phyloP scores from a whole-genome alignment of 2,888 invertebrate species.

The Pollenia angustigena region DNA sequence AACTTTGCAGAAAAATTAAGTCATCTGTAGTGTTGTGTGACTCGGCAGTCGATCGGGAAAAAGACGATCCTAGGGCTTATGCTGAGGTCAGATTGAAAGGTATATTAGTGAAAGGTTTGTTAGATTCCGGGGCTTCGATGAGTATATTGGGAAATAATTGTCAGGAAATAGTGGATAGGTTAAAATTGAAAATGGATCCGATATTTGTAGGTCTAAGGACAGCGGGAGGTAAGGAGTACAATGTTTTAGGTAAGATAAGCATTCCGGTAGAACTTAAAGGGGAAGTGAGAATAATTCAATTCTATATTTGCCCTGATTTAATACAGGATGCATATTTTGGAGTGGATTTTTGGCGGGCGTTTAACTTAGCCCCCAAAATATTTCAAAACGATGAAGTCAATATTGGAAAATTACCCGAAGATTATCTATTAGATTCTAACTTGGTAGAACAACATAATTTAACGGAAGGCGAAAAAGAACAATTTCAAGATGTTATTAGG shows the following conservation, averaged over 20 bases:
- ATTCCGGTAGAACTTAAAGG: too few relatives aligned
- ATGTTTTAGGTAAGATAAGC: too few relatives aligned
- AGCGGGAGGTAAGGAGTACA: too few relatives aligned
- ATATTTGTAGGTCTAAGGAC: conserved; percentile 15
- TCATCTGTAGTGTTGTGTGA: too few relatives aligned
- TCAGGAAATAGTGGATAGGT: neutral
- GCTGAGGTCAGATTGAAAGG: neutral
- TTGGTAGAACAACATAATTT: too few relatives aligned
- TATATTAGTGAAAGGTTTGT: neutral
- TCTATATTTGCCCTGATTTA: conserved; percentile 35
- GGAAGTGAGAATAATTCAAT: too few relatives aligned
- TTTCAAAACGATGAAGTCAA: neutral
- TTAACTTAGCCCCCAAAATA: conserved; percentile 45
- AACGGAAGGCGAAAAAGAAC: too few relatives aligned
- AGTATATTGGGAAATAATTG: neutral
- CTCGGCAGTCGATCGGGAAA: too few relatives aligned
- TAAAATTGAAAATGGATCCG: neutral
- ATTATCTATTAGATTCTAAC: neutral
- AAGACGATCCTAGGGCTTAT: conserved; percentile 5
- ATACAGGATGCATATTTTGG: conserved; percentile 57
- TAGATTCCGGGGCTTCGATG: conserved; percentile 57
- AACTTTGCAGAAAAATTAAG: neutral
- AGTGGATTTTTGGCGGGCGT: conserved; percentile 64
- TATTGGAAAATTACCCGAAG: neutral
- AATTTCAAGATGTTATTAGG: too few relatives aligned